These are phyloP conservation scores for Colletes gigas DNA, from an alignment of 1,140 invertebrate genomes.

Conservation along the genomic window DNA sequence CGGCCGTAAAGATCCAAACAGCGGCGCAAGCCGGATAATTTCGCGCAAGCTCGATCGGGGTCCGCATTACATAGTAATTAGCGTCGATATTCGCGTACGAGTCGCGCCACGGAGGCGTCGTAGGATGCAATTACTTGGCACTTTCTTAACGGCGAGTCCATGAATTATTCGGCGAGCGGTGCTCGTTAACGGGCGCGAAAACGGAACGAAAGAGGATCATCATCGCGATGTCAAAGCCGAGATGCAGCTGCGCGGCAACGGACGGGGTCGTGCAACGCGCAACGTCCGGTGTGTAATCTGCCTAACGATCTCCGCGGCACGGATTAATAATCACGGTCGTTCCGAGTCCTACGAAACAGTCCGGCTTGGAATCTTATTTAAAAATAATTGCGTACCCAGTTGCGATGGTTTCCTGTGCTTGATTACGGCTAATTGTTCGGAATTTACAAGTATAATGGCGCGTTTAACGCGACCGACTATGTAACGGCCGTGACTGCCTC, in stretches of 20 bases:
- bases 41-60: neutral
- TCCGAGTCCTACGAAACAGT: conserved; percentile 65
- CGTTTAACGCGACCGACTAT: conserved; percentile 75
- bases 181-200: conserved; percentile 55
- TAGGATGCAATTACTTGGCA: conserved; percentile 63
- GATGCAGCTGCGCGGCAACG: conserved; percentile 40
- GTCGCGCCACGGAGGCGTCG: conserved; percentile 27
- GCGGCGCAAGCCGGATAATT: neutral
- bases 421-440: conserved; percentile 80
- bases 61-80: conserved; percentile 53
- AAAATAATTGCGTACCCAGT: conserved; percentile 79
- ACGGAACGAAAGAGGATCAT: conserved; percentile 38
- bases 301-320: conserved; percentile 68
- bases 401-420: conserved; percentile 78
- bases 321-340: conserved; percentile 78
- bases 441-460: conserved; percentile 81
- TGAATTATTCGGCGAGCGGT: conserved; percentile 60
- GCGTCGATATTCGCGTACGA: conserved; percentile 41
- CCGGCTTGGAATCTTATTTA: conserved; percentile 75
- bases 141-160: conserved; percentile 56
- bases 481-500: conserved; percentile 68
- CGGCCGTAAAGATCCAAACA: conserved; percentile 5
- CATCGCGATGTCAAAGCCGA: conserved; percentile 67
- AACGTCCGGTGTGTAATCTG: conserved; percentile 75
- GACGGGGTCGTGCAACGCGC: conserved; percentile 31